phyloP scores from a whole-genome alignment of 2,888 invertebrate genomes.

The Tachystola acroxantha region DNA sequence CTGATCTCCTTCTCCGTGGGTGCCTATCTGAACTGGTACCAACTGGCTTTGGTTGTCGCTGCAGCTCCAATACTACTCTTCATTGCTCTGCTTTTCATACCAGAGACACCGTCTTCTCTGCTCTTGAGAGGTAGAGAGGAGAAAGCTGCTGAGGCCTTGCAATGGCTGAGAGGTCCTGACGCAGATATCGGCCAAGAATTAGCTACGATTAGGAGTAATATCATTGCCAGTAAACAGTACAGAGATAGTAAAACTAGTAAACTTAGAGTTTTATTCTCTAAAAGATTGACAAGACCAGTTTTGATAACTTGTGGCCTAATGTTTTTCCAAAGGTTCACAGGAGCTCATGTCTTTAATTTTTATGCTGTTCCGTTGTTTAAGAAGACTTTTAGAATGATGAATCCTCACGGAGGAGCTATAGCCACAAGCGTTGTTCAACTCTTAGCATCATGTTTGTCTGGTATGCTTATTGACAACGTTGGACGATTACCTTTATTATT shows the following conservation, averaged over 20 bases:
- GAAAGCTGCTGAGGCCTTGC: conserved; percentile 85
- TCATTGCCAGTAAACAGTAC: conserved; percentile 69
- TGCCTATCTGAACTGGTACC: conserved; percentile 89
- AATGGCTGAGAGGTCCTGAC: conserved; percentile 88
- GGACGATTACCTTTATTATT: conserved; percentile 90
- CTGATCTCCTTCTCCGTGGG: conserved; percentile 89
- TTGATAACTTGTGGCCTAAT: conserved; percentile 90
- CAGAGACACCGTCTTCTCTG: conserved; percentile 92
- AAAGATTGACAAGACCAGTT: conserved; percentile 81
- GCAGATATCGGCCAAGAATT: conserved; percentile 87
- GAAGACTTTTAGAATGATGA: conserved; percentile 87
- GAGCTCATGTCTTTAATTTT: conserved; percentile 89
- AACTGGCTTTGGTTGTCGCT: conserved; percentile 88
- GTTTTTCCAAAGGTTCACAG: conserved; percentile 92
- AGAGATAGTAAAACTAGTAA: conserved; percentile 51
- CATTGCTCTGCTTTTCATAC: conserved; percentile 85
- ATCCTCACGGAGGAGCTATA: conserved; percentile 90
- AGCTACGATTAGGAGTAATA: conserved; percentile 84
- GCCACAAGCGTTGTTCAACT: conserved; percentile 91
- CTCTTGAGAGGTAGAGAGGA: conserved; percentile 86
- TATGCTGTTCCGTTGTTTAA: conserved; percentile 92
- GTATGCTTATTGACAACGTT: conserved; percentile 89
- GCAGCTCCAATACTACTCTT: conserved; percentile 87
- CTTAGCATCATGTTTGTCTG: conserved; percentile 88
- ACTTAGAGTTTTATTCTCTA: conserved; percentile 55